These are phyloP conservation scores for Zaprionus lineosus DNA, from an alignment of 2,888 invertebrate species.

Conservation along the genomic window DNA sequence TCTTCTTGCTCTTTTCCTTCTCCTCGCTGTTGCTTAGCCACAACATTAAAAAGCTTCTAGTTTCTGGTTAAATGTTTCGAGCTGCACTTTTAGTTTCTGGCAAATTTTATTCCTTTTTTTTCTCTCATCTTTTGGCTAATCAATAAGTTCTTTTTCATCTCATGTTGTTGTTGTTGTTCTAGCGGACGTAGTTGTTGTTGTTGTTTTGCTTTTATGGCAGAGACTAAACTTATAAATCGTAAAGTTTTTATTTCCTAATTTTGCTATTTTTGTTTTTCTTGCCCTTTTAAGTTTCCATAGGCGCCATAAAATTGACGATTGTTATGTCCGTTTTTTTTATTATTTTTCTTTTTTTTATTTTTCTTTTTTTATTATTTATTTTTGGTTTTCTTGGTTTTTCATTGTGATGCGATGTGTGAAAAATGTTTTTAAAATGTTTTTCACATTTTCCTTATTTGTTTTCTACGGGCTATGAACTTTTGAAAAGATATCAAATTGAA, in stretches of 20 bases:
- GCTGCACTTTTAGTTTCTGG: too few species aligned
- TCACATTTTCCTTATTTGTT: slow-evolving; percentile 10
- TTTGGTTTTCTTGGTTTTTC: too few species aligned
- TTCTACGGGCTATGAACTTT: neutral
- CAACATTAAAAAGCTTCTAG: too few species aligned
- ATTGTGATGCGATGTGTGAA: slow-evolving; percentile 44
- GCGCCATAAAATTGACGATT: slow-evolving; percentile 34
- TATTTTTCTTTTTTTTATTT: neutral
- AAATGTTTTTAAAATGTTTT: slow-evolving; percentile 22
- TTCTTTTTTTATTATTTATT: slow-evolving; percentile 19
- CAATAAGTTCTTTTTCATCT: slow-evolving; percentile 6
- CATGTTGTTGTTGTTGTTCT: neutral
- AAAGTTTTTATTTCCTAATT: slow-evolving; percentile 17
- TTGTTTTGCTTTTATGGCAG: neutral
- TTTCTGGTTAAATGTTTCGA: too few species aligned
- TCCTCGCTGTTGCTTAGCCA: too few species aligned
- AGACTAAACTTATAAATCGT: slow-evolving; percentile 29
- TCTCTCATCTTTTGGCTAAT: too few species aligned
- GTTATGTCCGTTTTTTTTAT: slow-evolving; percentile 9
- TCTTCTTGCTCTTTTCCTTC: too few species aligned
- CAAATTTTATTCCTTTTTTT: too few species aligned
- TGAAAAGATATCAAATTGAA: too few species aligned
- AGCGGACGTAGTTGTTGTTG: slow-evolving; percentile 4
- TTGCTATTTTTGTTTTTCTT: neutral
- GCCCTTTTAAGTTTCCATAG: slow-evolving; percentile 29